These are phyloP conservation scores for Dicrurus megarhynchus DNA, from an alignment of 2,113 vertebrate species.

Conservation along the genomic window DNA sequence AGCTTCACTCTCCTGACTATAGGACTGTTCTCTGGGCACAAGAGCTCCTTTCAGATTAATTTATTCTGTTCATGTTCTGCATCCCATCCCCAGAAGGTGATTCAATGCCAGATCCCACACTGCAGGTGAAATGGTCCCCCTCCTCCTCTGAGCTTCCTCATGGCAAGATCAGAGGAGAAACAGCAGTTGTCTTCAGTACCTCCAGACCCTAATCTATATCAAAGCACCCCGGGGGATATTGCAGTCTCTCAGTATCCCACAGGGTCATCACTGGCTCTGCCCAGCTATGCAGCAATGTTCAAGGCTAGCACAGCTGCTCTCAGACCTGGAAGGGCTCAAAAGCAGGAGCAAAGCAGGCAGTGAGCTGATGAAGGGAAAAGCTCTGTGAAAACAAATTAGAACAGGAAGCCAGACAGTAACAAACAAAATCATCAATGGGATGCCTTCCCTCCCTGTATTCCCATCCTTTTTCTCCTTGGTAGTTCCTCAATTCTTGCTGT, in stretches of 20 bases:
- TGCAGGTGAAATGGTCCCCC: slow-evolving; percentile 8
- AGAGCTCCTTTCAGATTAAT: slow-evolving; percentile 38
- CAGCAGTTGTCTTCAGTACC: background rate
- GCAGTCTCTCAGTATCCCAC: background rate
- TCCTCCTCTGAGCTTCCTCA: background rate
- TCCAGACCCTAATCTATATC: background rate
- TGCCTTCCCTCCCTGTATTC: background rate
- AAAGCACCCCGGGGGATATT: background rate
- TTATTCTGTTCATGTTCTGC: slow-evolving; percentile 39
- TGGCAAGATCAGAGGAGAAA: background rate
- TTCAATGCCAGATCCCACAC: background rate
- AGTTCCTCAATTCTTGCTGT: background rate
- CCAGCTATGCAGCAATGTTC: background rate
- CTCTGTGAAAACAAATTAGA: slow-evolving; percentile 7
- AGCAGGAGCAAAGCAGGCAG: background rate
- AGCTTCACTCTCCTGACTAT: slow-evolving; percentile 32
- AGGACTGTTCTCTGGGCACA: slow-evolving; percentile 42
- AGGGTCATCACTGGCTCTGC: background rate
- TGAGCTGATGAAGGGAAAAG: background rate
- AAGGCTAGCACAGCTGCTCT: background rate
- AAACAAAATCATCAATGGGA: background rate
- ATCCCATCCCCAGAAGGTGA: slow-evolving; percentile 4
- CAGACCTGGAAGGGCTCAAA: background rate
- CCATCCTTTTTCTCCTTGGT: background rate
- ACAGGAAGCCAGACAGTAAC: slow-evolving; percentile 15